A percentile compares a stretch with the other conserved stretches of the same genome.
These are phyloP conservation scores for Cotesia congregata DNA, from an alignment of 2,888 invertebrate species.

Conservation along the genomic window DNA sequence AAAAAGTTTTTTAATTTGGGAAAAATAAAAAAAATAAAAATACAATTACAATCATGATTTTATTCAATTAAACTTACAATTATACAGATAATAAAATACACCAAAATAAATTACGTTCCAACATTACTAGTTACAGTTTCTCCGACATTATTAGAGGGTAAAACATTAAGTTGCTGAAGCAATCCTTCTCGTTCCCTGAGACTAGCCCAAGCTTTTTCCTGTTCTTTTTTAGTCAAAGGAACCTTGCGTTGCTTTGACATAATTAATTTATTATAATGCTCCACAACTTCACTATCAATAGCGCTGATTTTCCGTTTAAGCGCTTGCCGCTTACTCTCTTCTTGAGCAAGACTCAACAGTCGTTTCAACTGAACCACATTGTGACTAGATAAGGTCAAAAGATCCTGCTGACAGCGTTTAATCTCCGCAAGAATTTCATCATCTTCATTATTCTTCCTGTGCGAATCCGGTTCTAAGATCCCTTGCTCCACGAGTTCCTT, in stretches of 20 bases:
- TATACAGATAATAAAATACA: not conserved
- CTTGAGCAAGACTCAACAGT: constrained; percentile 80
- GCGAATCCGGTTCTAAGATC: constrained; percentile 79
- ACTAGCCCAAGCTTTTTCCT: constrained; percentile 79
- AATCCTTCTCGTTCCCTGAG: constrained; percentile 65
- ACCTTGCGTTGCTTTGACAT: constrained; percentile 86
- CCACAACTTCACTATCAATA: constrained; percentile 83
- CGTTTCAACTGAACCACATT: constrained; percentile 82
- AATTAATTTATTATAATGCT: constrained; percentile 86
- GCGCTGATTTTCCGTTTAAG: constrained; percentile 82
- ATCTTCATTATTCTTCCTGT: constrained; percentile 74
- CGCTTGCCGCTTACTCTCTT: constrained; percentile 84
- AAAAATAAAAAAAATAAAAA: no score
- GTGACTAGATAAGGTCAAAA: constrained; percentile 82
- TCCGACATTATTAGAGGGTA: constrained; percentile 63
- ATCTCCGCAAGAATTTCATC: constrained; percentile 92
- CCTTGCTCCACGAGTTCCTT: constrained; percentile 91
- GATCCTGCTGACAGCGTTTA: constrained; percentile 87
- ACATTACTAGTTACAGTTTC: constrained; percentile 53
- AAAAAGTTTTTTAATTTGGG: no score
- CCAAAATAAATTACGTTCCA: constrained; percentile 4
- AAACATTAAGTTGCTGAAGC: constrained; percentile 65
- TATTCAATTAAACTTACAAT: not conserved
- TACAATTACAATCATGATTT: not conserved
- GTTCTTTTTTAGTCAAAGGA: constrained; percentile 83